A percentile compares a stretch with the other conserved stretches of the same genome.
phyloP scores from a whole-genome alignment of 2,113 vertebrate species.

The Anoura caudifer region DNA sequence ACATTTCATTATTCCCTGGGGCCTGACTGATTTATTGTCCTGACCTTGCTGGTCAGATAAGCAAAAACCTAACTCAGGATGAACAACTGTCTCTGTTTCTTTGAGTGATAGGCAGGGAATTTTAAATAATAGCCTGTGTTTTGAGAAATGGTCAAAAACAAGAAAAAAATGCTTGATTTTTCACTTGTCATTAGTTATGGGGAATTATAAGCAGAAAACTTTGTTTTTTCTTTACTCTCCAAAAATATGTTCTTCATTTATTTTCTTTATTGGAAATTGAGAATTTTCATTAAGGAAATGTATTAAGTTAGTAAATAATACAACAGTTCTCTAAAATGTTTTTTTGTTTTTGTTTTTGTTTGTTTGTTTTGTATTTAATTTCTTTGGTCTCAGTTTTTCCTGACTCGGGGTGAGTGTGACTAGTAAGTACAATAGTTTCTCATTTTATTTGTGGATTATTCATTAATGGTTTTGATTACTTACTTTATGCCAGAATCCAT shows the following conservation, averaged over 20 bases:
- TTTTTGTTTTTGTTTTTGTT: neutral
- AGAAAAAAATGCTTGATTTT: constrained; percentile 30
- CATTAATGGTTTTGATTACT: neutral
- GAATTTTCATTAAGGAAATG: constrained; percentile 36
- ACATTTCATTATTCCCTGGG: constrained; percentile 50
- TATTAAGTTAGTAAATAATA: constrained; percentile 35
- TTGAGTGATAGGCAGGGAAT: constrained; percentile 49
- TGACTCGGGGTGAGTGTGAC: neutral
- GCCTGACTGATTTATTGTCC: constrained; percentile 67
- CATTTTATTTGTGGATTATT: neutral
- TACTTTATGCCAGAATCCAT: neutral
- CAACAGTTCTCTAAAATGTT: neutral
- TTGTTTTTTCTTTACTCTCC: neutral
- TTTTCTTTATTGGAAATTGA: constrained; percentile 39
- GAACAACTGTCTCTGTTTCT: constrained; percentile 20
- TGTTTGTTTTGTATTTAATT: neutral
- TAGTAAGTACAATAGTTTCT: neutral
- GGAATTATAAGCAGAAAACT: neutral
- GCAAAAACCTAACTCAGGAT: constrained; percentile 41
- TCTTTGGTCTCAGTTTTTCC: constrained; percentile 18
- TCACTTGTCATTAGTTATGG: neutral
- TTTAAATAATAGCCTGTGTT: constrained; percentile 60
- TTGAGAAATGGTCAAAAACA: constrained; percentile 47
- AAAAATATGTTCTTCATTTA: constrained; percentile 52
- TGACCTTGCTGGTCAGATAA: constrained; percentile 59